Conservation (phyloP, 1,140 invertebrate genomes). For the Polyergus mexicanus region DNA sequence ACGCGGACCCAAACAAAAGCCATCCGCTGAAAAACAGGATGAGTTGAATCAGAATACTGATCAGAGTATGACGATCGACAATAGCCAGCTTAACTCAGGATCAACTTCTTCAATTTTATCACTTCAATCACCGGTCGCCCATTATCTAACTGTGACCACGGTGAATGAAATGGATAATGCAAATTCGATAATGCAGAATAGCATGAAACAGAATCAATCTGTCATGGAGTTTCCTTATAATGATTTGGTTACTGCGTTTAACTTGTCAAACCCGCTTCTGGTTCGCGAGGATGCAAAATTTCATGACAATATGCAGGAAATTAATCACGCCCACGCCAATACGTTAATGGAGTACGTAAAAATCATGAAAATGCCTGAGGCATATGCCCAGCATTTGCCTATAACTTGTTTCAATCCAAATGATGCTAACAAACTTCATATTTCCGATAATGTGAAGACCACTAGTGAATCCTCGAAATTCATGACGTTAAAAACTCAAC, state of each 20-base stretch:
- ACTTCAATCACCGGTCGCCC: constrained; percentile 1
- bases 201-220: not conserved
- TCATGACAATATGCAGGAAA: not conserved
- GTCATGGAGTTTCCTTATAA: constrained; percentile 64
- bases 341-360: constrained; percentile 65
- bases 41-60: not conserved
- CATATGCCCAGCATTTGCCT: not conserved
- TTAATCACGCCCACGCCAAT: constrained; percentile 58
- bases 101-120: not conserved
- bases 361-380: not conserved
- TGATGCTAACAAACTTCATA: not conserved
- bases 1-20: constrained; percentile 93
- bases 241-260: constrained; percentile 65
- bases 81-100: not conserved
- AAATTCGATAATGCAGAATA: not conserved
- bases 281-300: constrained; percentile 3
- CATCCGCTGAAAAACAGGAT: constrained; percentile 60
- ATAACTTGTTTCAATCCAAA: not conserved
- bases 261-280: constrained; percentile 51
- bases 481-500: not conserved
- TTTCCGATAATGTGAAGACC: not conserved
- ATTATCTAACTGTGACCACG: not conserved
- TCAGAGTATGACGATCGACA: constrained; percentile 66
- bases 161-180: constrained; percentile 23
- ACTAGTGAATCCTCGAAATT: not conserved